Percentiles rank a stretch among this genome's conserved stretches.
Evolutionary conservation across 2,797 vertebrate species (phyloP).

Genomic region (Peromyscus eremicus): DNA sequence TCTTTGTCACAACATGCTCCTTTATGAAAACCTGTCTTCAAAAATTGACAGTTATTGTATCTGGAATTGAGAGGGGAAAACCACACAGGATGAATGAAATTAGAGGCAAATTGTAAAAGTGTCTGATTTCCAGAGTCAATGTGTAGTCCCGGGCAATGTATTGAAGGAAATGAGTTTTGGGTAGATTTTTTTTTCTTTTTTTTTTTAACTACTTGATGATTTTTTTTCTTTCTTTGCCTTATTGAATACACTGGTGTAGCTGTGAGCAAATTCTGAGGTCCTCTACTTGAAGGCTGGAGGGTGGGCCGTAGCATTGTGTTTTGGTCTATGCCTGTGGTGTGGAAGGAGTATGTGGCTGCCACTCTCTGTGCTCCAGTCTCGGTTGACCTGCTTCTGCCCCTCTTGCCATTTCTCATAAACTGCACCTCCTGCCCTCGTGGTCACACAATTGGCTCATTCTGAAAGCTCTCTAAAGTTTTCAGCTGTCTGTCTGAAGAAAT

Average conservation of each 20-base stretch:
- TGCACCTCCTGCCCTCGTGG: neutral
- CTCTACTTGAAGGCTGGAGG: neutral
- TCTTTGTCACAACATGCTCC: slow-evolving; percentile 10
- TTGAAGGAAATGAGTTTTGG: neutral
- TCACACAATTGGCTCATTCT: neutral
- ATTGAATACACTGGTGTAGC: neutral
- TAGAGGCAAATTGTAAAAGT: neutral
- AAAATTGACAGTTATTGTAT: neutral
- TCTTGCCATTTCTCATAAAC: neutral
- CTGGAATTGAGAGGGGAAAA: neutral
- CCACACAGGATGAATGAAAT: slow-evolving; percentile 2
- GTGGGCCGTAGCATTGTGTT: accelerated
- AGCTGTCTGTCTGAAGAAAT: neutral
- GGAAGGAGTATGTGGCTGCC: neutral
- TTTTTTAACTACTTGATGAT: neutral
- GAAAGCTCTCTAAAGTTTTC: neutral
- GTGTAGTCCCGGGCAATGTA: neutral
- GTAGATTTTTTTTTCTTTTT: neutral
- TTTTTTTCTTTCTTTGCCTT: neutral
- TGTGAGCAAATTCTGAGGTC: neutral
- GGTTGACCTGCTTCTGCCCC: neutral
- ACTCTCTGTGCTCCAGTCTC: neutral
- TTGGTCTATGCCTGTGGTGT: neutral
- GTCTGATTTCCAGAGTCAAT: neutral
- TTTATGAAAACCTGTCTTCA: slow-evolving; percentile 10